These are phyloP conservation scores for Xenops minutus DNA, from an alignment of 2,797 vertebrate genomes.

Conservation along the genomic window DNA sequence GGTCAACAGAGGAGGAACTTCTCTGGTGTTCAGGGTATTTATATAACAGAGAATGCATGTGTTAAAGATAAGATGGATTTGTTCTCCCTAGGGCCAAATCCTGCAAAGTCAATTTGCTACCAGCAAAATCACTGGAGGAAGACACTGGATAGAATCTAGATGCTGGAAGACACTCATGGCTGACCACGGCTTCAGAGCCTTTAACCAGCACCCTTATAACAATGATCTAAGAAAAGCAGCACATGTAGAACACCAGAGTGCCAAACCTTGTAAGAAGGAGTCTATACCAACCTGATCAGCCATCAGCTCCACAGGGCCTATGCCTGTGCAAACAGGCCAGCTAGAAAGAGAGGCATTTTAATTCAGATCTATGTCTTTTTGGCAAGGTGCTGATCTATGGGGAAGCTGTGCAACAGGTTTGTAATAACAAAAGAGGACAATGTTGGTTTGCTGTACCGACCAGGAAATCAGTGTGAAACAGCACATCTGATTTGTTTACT, in stretches of 20 bases:
- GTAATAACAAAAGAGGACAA: background rate
- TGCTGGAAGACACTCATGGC: background rate
- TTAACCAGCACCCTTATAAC: background rate
- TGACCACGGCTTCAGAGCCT: background rate
- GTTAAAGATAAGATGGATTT: background rate
- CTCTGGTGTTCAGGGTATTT: background rate
- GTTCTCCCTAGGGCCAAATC: background rate
- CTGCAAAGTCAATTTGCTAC: background rate
- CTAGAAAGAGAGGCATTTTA: background rate
- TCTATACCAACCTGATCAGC: background rate
- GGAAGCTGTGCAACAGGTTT: background rate
- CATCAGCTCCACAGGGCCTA: background rate
- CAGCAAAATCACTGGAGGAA: background rate
- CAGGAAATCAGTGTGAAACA: background rate
- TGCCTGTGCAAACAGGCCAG: background rate
- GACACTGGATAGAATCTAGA: background rate
- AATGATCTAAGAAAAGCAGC: background rate
- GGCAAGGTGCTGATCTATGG: background rate
- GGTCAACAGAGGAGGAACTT: background rate
- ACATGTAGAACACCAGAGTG: background rate
- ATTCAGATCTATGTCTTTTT: constrained; percentile 6
- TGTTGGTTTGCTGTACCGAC: background rate
- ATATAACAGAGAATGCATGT: background rate
- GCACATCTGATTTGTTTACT: background rate
- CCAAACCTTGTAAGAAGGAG: background rate